Evolutionary conservation across 2,888 invertebrate genomes (phyloP), one percentile per base, ranked within the genome.

Genomic region (Epistrophe grossulariae): DNA sequence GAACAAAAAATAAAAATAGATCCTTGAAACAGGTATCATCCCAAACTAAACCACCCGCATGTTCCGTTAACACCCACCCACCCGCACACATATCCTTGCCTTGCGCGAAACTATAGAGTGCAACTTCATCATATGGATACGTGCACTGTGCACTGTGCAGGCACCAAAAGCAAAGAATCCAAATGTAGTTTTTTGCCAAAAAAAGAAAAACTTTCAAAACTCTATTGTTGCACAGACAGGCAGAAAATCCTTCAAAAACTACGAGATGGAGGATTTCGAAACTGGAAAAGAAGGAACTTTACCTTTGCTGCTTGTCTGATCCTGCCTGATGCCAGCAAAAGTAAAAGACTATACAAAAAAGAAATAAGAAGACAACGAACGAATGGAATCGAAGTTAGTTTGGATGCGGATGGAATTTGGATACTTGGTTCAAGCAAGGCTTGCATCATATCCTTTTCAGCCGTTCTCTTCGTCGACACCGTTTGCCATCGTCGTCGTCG

Each of bases 41-140:
- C 38, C 57, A 59, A 43, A 9, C 38, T 48, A 50, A 43, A 9
- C 45, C 45, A 31, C 45, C 68, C 68, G 38, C 50, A 68, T 50
- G 4, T 68, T 70, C 45, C 60, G 52, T 78, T 52, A 38, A 17
- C 15, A 28, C 52, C 38, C 70, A 28, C 52, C 38, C 70, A 59
- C 43, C 55, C 28, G 13, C 60, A 40, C 48, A 31, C 38, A 68
- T 68, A 71, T 82, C 40, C 66, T 73, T 45, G 40, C 48, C 72
- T 73, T 52, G 40, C 68, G 70, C 55, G 73, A 64, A 74, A 70
- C 77, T 35, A n/a, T n/a, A 64, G 70, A 87, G 74, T 87, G 74
- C 79, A 87, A 87, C 82, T 87, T 87, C 82, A 87, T 87, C 82
- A 82, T 82, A 82, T 52, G 85, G 64, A 81, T 87, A 82, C 82